Percentiles rank a stretch among this genome's conserved stretches.
These are phyloP conservation scores for Eutrigla gurnardus DNA, from an alignment of 2,797 vertebrate species.

Conservation along the genomic window DNA sequence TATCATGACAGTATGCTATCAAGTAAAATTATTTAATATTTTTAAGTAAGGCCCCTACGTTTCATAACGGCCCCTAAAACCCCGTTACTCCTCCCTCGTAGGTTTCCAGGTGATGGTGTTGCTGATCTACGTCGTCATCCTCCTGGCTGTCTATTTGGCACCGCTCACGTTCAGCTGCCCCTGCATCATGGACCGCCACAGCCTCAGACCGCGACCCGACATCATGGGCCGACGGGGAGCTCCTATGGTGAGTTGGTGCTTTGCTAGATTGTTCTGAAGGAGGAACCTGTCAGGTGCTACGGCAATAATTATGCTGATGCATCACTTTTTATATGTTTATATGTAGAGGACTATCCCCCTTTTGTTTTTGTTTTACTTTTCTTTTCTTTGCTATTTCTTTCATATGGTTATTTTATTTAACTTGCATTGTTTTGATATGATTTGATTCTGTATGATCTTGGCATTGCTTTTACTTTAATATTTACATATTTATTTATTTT, in stretches of 20 bases:
- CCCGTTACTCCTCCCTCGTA: slow-evolving; percentile 43
- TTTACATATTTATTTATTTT: too few species aligned
- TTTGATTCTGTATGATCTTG: too few species aligned
- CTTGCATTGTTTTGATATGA: too few species aligned
- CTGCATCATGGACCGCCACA: slow-evolving; percentile 93
- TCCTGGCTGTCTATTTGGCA: slow-evolving; percentile 88
- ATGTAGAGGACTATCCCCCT: too few species aligned
- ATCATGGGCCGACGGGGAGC: slow-evolving; percentile 91
- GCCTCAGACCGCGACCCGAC: slow-evolving; percentile 88
- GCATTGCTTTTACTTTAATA: too few species aligned
- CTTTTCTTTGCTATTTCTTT: too few species aligned
- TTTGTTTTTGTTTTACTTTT: too few species aligned
- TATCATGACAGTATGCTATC: background rate
- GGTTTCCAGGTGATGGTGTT: slow-evolving; percentile 90
- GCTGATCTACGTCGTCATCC: slow-evolving; percentile 84
- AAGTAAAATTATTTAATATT: background rate
- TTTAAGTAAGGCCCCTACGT: background rate
- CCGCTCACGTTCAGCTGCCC: slow-evolving; percentile 94
- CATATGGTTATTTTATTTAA: too few species aligned
- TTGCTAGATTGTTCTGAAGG: slow-evolving; percentile 17
- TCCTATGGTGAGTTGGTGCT: slow-evolving; percentile 90
- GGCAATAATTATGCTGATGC: background rate
- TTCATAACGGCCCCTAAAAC: background rate
- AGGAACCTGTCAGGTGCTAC: background rate
- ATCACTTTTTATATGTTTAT: background rate